Conservation (phyloP, 2,797 vertebrate species). For the Lycodopsis pacificus region DNA sequence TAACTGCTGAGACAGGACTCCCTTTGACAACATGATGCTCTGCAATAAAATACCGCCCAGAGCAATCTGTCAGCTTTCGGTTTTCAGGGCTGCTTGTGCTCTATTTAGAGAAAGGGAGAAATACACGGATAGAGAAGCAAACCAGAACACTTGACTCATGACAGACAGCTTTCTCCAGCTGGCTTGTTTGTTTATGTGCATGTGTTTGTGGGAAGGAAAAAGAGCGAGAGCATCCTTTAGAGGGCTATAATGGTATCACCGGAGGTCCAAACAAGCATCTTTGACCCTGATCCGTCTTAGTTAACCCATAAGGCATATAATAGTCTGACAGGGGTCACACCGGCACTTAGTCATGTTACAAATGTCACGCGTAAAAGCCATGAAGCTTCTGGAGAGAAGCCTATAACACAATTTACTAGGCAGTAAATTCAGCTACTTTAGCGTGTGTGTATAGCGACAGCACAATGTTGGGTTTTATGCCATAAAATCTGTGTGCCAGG, state of each 20-base stretch:
- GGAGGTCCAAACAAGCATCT: slow-evolving; percentile 40
- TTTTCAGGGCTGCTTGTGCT: slow-evolving; percentile 44
- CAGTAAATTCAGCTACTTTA: slow-evolving; percentile 66
- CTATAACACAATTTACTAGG: slow-evolving; percentile 64
- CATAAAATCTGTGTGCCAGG: slow-evolving; percentile 37
- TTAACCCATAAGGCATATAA: slow-evolving; percentile 72
- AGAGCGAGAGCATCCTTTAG: slow-evolving; percentile 27
- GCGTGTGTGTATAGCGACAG: slow-evolving; percentile 48
- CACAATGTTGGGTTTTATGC: slow-evolving; percentile 52
- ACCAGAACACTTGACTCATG: slow-evolving; percentile 37
- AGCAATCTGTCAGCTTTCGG: slow-evolving; percentile 32
- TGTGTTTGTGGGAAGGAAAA: slow-evolving; percentile 10
- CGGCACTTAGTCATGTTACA: slow-evolving; percentile 69
- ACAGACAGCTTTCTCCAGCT: slow-evolving; percentile 41
- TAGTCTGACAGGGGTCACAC: slow-evolving; percentile 68
- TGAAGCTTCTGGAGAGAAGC: slow-evolving; percentile 56
- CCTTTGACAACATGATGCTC: slow-evolving; percentile 60
- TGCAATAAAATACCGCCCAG: slow-evolving; percentile 69
- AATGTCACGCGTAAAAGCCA: slow-evolving; percentile 72
- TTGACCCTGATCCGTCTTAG: slow-evolving; percentile 74
- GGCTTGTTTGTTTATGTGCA: slow-evolving; percentile 26
- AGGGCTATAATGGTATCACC: slow-evolving; percentile 62
- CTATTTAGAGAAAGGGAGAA: slow-evolving; percentile 55
- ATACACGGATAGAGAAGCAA: slow-evolving; percentile 49
- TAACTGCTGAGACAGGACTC: slow-evolving; percentile 61